These are phyloP conservation scores for Tretioscincus oriximinensis DNA, from an alignment of 2,113 vertebrate species.

Conservation along the genomic window DNA sequence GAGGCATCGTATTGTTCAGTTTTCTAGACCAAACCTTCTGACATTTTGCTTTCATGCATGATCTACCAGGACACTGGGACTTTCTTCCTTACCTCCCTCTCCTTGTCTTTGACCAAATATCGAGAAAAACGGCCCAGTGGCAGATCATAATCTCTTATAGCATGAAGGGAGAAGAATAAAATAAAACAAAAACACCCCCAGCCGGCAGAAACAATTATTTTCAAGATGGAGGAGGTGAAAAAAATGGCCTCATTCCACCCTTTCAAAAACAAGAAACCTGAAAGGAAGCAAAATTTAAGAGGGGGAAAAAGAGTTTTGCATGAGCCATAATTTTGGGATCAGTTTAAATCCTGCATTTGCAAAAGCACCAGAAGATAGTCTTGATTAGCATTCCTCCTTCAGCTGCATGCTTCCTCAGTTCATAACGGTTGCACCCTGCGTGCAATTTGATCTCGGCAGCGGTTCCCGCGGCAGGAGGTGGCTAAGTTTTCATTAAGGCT, in stretches of 20 bases:
- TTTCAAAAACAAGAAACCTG: background rate
- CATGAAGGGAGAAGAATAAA: background rate
- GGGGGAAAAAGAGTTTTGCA: background rate
- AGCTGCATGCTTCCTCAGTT: background rate
- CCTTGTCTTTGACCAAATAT: background rate
- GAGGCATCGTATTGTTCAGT: too few relatives aligned
- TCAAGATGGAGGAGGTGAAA: background rate
- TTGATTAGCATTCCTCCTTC: background rate
- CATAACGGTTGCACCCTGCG: background rate
- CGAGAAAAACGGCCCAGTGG: too few relatives aligned
- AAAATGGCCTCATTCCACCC: too few relatives aligned
- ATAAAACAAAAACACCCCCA: too few relatives aligned
- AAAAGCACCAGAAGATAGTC: background rate
- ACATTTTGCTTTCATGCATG: too few relatives aligned
- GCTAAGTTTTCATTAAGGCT: conserved; percentile 8
- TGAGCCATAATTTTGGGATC: background rate
- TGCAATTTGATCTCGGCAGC: background rate
- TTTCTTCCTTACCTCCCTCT: background rate
- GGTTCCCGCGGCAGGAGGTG: background rate
- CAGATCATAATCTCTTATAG: background rate
- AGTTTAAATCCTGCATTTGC: background rate
- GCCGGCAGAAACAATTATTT: background rate
- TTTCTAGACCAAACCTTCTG: too few relatives aligned
- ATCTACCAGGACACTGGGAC: background rate
- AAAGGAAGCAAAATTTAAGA: too few relatives aligned